A percentile compares a stretch with the other conserved stretches of the same genome.
phyloP scores from a whole-genome alignment of 2,888 invertebrate species.

The Drosophila parthenogenetica region DNA sequence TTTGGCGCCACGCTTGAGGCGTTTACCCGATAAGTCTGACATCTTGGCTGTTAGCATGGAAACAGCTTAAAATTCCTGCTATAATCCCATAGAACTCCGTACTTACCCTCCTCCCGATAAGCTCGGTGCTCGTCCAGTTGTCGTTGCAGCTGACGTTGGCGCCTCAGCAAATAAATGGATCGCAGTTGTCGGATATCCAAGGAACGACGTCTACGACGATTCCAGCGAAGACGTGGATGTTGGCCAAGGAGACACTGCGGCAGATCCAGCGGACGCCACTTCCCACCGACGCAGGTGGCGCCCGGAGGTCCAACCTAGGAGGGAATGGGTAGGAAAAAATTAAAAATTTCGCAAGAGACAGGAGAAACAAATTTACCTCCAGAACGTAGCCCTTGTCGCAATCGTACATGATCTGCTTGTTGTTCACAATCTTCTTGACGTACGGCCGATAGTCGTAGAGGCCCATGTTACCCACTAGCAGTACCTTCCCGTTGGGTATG shows the following conservation, averaged over 20 bases:
- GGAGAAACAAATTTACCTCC: conserved; percentile 80
- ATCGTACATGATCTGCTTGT: conserved; percentile 98
- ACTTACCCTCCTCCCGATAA: conserved; percentile 16
- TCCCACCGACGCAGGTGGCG: conserved; percentile 97
- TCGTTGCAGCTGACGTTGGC: conserved; percentile 71
- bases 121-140: conserved; percentile 56
- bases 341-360: too few species aligned
- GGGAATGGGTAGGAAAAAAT: background rate
- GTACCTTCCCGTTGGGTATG: conserved; percentile 94
- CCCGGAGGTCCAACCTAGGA: conserved; percentile 92
- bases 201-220: conserved; percentile 88
- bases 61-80: background rate
- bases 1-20: conserved; percentile 50
- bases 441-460: conserved; percentile 97
- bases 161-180: conserved; percentile 78
- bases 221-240: conserved; percentile 94
- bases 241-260: conserved; percentile 94
- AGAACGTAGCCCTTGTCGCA: conserved; percentile 96
- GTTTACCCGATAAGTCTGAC: conserved; percentile 6
- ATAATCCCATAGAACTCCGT: too few species aligned
- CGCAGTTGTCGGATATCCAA: conserved; percentile 77
- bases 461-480: conserved; percentile 97
- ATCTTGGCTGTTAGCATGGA: background rate
- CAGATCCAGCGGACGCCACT: conserved; percentile 95
- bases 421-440: conserved; percentile 93